A percentile compares a stretch with the other conserved stretches of the same genome.
Conservation (phyloP, 30 jellyfish, hydroid and myxozoan species). For the Aurelia sp. region DNA sequence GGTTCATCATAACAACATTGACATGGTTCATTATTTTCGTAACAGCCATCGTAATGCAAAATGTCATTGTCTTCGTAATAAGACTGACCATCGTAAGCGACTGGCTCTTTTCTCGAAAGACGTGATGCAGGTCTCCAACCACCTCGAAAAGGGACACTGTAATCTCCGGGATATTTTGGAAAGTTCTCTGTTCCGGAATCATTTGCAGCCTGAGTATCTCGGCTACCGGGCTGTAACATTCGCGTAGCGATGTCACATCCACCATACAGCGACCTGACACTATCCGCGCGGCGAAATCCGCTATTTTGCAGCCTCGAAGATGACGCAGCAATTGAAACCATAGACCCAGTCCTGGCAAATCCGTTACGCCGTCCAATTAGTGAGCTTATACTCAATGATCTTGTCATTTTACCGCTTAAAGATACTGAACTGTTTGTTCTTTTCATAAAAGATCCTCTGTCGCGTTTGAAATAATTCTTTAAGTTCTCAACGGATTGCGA, state of each 20-base stretch:
- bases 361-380: slow-evolving; percentile 52
- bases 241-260: slow-evolving; percentile 73
- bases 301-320: slow-evolving; percentile 40
- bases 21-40: slow-evolving; percentile 55
- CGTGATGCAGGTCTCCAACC: slow-evolving; percentile 78
- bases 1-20: slow-evolving; percentile 46
- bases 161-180: not conserved
- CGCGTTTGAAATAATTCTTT: slow-evolving; percentile 49
- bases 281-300: slow-evolving; percentile 69
- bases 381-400: slow-evolving; percentile 58
- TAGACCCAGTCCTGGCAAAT: slow-evolving; percentile 35
- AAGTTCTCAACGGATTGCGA: slow-evolving; percentile 72
- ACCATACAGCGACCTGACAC: slow-evolving; percentile 66
- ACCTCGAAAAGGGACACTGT: slow-evolving; percentile 44
- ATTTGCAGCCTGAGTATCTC: not conserved
- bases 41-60: slow-evolving; percentile 36
- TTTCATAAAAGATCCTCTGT: slow-evolving; percentile 30
- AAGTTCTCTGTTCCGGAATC: slow-evolving; percentile 1
- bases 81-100: slow-evolving; percentile 29
- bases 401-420: slow-evolving; percentile 43
- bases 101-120: slow-evolving; percentile 44
- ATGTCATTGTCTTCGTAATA: slow-evolving; percentile 40
- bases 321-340: slow-evolving; percentile 46
- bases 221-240: slow-evolving; percentile 18
- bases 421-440: slow-evolving; percentile 56